These are phyloP conservation scores for Andricus grossulariae DNA, from an alignment of 1,140 invertebrate genomes.

Conservation along the genomic window DNA sequence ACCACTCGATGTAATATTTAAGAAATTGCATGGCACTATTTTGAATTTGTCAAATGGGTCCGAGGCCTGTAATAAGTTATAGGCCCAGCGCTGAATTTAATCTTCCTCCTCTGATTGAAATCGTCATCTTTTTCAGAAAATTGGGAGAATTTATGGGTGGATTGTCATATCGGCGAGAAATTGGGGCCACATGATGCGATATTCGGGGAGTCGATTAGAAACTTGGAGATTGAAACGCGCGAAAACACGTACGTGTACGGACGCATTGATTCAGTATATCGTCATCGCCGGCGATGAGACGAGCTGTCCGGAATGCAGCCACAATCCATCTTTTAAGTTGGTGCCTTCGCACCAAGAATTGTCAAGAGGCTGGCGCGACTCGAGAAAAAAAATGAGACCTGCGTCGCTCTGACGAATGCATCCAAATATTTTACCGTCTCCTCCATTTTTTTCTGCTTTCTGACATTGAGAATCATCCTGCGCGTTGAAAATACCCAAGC, in stretches of 20 bases:
- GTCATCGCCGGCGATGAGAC: not conserved
- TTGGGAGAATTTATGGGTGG: not conserved
- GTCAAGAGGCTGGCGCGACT: not conserved
- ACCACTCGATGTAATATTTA: too few relatives aligned
- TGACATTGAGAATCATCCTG: not conserved
- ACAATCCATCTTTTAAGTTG: constrained; percentile 19
- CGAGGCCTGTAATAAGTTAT: too few relatives aligned
- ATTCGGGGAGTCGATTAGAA: constrained; percentile 6
- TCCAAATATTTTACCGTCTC: constrained; percentile 18
- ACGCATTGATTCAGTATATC: constrained; percentile 15
- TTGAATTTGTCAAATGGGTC: too few relatives aligned
- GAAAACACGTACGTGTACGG: constrained; percentile 6
- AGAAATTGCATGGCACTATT: too few relatives aligned
- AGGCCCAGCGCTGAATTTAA: too few relatives aligned
- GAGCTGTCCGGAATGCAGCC: constrained; percentile 20
- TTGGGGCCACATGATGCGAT: not conserved
- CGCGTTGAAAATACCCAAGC: too few relatives aligned
- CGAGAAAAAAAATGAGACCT: constrained; percentile 17
- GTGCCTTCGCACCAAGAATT: constrained; percentile 18
- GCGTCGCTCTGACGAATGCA: constrained; percentile 21
- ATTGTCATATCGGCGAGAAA: not conserved
- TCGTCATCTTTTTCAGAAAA: not conserved
- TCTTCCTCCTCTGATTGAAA: too few relatives aligned
- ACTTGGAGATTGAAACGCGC: not conserved
- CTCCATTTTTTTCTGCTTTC: not conserved